Conservation (phyloP, 1,140 invertebrate genomes). For the Tetramorium alpestre region DNA sequence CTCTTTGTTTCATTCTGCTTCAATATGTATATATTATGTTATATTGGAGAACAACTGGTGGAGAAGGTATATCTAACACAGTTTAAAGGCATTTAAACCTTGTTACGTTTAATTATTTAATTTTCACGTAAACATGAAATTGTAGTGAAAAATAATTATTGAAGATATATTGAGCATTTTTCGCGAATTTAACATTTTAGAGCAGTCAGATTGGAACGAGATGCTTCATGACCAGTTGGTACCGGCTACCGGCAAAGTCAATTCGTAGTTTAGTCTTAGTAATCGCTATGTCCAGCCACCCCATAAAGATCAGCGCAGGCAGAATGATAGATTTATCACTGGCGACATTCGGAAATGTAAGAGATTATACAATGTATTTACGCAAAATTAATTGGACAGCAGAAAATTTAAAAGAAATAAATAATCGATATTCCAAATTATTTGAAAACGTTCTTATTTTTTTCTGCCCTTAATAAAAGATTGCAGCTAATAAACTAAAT, state of each 20-base stretch:
- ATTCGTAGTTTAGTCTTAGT: conserved; percentile 65
- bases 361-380: background rate
- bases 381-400: background rate
- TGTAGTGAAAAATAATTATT: background rate
- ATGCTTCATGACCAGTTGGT: conserved; percentile 73
- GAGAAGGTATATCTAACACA: conserved; percentile 41
- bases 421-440: background rate
- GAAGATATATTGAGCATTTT: background rate
- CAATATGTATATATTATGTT: conserved; percentile 69
- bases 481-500: background rate
- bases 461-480: background rate
- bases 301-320: conserved; percentile 67
- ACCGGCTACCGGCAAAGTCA: conserved; percentile 62
- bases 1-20: conserved; percentile 57
- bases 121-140: background rate
- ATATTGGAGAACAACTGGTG: conserved; percentile 59
- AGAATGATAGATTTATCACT: conserved; percentile 67
- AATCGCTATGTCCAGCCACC: conserved; percentile 62
- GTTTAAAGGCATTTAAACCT: background rate
- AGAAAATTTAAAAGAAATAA: background rate
- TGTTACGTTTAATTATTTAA: background rate
- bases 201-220: conserved; percentile 65
- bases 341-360: conserved; percentile 70
- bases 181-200: conserved; percentile 40
- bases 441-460: background rate